Evolutionary conservation across 2,113 vertebrate species (phyloP).

Genomic region (Synchiropus splendidus): DNA sequence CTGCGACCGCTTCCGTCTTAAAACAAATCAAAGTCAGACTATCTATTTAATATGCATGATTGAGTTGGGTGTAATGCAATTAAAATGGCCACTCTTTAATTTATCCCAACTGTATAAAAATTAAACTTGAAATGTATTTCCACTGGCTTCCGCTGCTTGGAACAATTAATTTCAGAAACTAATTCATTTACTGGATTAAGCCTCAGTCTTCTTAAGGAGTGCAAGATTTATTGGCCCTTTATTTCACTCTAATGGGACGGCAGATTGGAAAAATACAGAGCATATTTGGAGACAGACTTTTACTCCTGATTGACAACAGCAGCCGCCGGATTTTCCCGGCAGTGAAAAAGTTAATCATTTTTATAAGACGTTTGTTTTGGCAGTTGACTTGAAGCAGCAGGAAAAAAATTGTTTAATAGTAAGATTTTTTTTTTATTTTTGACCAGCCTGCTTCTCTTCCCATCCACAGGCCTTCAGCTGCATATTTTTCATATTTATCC

Average conservation of each 20-base stretch:
- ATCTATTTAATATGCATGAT: conserved; percentile 70
- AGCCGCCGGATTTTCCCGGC: conserved; percentile 12
- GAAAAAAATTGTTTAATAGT: too few relatives aligned
- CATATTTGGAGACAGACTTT: too few relatives aligned
- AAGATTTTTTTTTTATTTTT: too few relatives aligned
- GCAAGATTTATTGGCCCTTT: conserved; percentile 56
- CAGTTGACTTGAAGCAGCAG: too few relatives aligned
- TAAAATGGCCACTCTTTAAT: conserved; percentile 69
- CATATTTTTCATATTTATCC: too few relatives aligned
- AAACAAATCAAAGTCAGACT: conserved; percentile 62
- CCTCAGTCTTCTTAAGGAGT: conserved; percentile 53
- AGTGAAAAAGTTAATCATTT: conserved; percentile 7
- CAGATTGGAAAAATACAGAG: conserved; percentile 32
- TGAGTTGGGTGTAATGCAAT: conserved; percentile 68
- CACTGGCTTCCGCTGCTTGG: conserved; percentile 60
- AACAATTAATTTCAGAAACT: conserved; percentile 67
- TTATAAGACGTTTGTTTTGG: conserved; percentile 5
- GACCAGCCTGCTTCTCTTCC: too few relatives aligned
- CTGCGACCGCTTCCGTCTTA: conserved; percentile 57
- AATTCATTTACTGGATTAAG: conserved; percentile 71
- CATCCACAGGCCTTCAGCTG: too few relatives aligned
- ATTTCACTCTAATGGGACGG: conserved; percentile 59
- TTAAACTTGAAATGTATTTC: conserved; percentile 69
- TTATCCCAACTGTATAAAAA: conserved; percentile 63
- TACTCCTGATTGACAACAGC: conserved; percentile 32